Evolutionary conservation across 2,113 vertebrate genomes (phyloP).

Genomic region (Lynx canadensis): DNA sequence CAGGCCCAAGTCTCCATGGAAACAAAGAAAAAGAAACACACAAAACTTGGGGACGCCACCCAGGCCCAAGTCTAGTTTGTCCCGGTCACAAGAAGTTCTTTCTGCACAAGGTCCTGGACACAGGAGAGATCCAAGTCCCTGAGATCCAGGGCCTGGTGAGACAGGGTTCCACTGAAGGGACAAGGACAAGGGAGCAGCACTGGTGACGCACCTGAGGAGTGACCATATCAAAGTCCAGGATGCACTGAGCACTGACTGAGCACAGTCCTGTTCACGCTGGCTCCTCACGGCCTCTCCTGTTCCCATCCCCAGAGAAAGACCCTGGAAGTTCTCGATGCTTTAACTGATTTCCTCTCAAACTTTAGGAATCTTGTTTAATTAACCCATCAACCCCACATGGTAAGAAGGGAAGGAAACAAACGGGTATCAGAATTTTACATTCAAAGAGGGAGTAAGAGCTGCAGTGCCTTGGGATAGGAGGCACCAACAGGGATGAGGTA

Average conservation of each 20-base stretch:
- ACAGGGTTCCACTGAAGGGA: not conserved
- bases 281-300: not conserved
- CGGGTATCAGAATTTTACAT: accelerated
- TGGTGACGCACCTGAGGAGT: not conserved
- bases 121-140: not conserved
- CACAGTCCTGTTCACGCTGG: not conserved
- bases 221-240: not conserved
- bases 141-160: not conserved
- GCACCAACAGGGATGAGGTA: no score
- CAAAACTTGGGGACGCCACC: not conserved
- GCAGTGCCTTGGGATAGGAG: no score
- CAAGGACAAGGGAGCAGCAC: not conserved
- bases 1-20: not conserved
- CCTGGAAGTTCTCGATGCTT: not conserved
- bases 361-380: not conserved
- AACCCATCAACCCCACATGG: not conserved
- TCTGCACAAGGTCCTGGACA: not conserved
- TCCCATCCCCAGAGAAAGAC: not conserved
- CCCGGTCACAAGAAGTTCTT: not conserved
- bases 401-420: not conserved
- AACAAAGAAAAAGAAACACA: not conserved
- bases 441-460: accelerated
- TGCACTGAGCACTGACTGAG: not conserved
- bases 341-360: not conserved
- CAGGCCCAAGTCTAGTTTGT: not conserved